Evolutionary conservation across 2,797 vertebrate species (phyloP).

Genomic region (Acanthurus leucopareius): DNA sequence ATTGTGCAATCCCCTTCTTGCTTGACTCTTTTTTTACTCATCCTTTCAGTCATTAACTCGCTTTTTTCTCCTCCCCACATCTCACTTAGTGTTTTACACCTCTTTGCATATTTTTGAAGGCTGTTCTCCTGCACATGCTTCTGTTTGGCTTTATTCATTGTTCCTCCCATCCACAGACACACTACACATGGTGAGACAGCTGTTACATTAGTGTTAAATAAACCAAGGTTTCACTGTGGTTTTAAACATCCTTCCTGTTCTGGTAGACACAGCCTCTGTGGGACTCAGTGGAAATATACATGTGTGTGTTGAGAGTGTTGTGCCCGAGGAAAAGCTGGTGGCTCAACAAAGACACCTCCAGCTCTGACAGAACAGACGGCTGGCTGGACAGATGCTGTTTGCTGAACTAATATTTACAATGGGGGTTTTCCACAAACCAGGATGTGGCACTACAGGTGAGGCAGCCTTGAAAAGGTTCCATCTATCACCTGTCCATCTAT

Average conservation of each 20-base stretch:
- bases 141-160: background rate
- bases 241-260: slow-evolving; percentile 14
- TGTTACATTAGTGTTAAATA: slow-evolving; percentile 21
- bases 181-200: background rate
- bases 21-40: background rate
- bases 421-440: slow-evolving; percentile 52
- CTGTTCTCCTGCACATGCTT: background rate
- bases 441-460: slow-evolving; percentile 50
- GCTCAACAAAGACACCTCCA: slow-evolving; percentile 42
- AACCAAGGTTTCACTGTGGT: slow-evolving; percentile 13
- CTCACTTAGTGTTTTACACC: background rate
- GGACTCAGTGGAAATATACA: slow-evolving; percentile 34
- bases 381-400: slow-evolving; percentile 58
- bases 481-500: slow-evolving; percentile 29
- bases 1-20: background rate
- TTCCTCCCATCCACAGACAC: background rate
- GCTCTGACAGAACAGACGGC: slow-evolving; percentile 33
- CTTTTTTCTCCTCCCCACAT: background rate
- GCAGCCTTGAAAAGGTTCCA: slow-evolving; percentile 35
- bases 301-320: slow-evolving; percentile 24
- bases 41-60: background rate
- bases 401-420: slow-evolving; percentile 72
- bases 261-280: slow-evolving; percentile 1
- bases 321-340: slow-evolving; percentile 8
- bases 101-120: background rate